These are phyloP conservation scores for Antheraea yamamai DNA, from an alignment of 2,888 invertebrate genomes.

Conservation along the genomic window DNA sequence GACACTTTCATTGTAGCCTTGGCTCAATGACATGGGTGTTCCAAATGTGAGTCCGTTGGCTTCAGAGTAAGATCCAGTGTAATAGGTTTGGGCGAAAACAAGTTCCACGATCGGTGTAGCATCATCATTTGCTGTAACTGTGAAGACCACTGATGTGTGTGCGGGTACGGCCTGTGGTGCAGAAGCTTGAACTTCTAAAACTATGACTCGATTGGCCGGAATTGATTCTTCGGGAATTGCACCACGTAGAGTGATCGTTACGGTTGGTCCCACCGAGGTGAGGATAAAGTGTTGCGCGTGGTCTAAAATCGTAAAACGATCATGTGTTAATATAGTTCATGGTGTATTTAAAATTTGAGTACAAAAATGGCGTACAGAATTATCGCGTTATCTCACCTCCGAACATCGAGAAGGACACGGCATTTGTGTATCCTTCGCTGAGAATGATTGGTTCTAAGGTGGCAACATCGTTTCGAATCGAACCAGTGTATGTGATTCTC, in stretches of 20 bases:
- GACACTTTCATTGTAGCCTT: constrained; percentile 39
- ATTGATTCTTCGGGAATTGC: constrained; percentile 25
- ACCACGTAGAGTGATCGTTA: constrained; percentile 26
- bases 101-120: constrained; percentile 19
- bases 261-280: constrained; percentile 17
- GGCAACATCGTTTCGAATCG: constrained; percentile 30
- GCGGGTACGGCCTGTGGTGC: constrained; percentile 24
- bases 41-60: constrained; percentile 29
- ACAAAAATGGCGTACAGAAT: neutral
- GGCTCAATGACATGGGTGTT: constrained; percentile 29
- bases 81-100: constrained; percentile 32
- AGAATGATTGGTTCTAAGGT: constrained; percentile 37
- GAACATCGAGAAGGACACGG: constrained; percentile 36
- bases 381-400: constrained; percentile 35
- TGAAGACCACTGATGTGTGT: constrained; percentile 39
- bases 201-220: constrained; percentile 22
- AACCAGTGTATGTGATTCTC: constrained; percentile 35
- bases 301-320: neutral
- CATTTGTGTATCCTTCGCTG: constrained; percentile 35
- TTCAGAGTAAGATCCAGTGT: constrained; percentile 37
- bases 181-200: constrained; percentile 24
- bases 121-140: constrained; percentile 2
- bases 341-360: neutral
- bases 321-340: neutral
- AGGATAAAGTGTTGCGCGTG: constrained; percentile 3